Evolutionary conservation across 1,140 invertebrate species (phyloP).

Genomic region (Pseudomyrmex pallidus): DNA sequence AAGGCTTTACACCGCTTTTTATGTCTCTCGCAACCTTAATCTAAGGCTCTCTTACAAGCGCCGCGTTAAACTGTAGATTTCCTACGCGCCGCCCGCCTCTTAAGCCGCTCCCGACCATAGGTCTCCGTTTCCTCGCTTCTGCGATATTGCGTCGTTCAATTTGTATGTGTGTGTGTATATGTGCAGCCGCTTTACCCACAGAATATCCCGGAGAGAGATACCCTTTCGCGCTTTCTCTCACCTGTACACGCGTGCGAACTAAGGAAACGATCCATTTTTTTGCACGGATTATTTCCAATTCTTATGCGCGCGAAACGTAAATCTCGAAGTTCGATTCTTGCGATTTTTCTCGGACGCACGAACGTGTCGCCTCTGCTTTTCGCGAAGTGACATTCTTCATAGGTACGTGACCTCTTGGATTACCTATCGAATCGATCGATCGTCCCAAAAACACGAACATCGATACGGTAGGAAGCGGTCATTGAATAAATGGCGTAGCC

Average conservation of each 20-base stretch:
- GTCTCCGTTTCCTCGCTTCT: constrained; percentile 20
- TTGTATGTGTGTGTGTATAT: too few relatives aligned
- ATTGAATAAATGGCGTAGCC: constrained; percentile 68
- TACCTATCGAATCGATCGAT: constrained; percentile 58
- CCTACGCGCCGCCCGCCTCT: constrained; percentile 44
- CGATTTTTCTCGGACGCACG: not conserved
- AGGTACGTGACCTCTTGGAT: not conserved
- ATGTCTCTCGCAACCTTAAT: constrained; percentile 55
- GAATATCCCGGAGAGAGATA: not conserved
- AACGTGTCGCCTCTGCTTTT: constrained; percentile 10
- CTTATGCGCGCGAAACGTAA: too few relatives aligned
- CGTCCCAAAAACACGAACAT: constrained; percentile 10
- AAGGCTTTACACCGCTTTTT: constrained; percentile 48
- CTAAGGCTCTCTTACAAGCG: constrained; percentile 51
- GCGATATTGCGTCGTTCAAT: constrained; percentile 35
- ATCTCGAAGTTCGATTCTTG: too few relatives aligned
- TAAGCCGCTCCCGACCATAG: constrained; percentile 37
- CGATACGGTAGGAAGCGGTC: constrained; percentile 1
- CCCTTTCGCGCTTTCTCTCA: constrained; percentile 5
- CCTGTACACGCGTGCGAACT: not conserved
- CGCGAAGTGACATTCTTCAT: constrained; percentile 14
- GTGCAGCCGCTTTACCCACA: not conserved
- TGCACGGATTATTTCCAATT: too few relatives aligned
- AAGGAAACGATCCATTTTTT: not conserved
- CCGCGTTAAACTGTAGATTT: constrained; percentile 53